Percentiles rank a stretch among this genome's conserved stretches.
phyloP scores from a whole-genome alignment of 1,140 invertebrate genomes.

The Drosophila grimshawi region DNA sequence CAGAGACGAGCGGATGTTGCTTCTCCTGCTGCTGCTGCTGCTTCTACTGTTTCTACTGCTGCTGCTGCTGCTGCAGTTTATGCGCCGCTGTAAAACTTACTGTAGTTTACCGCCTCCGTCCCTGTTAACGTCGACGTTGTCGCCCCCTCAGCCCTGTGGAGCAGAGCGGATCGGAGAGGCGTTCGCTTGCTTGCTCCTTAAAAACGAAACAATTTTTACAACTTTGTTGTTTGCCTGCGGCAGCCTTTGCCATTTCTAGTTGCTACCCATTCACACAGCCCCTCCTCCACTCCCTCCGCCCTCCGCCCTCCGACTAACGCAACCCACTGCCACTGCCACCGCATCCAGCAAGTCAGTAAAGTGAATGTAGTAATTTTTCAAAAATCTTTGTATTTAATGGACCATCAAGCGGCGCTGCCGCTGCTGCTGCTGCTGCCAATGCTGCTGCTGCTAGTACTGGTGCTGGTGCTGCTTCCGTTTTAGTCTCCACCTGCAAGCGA shows the following conservation, averaged over 20 bases:
- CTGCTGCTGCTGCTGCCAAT: neutral
- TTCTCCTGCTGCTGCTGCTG: slow-evolving; percentile 8
- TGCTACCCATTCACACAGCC: slow-evolving; percentile 18
- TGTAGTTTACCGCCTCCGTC: slow-evolving; percentile 66
- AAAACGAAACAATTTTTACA: slow-evolving; percentile 84
- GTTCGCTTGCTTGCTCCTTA: slow-evolving; percentile 37
- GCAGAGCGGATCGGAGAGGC: neutral
- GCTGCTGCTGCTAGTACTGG: neutral
- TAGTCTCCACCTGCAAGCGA: slow-evolving; percentile 8
- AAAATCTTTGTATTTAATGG: slow-evolving; percentile 84
- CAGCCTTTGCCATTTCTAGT: slow-evolving; percentile 70
- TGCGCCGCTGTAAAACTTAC: slow-evolving; percentile 79
- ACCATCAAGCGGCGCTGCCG: slow-evolving; percentile 74
- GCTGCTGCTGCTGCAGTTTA: slow-evolving; percentile 67
- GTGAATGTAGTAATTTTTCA: slow-evolving; percentile 79
- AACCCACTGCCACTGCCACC: no score
- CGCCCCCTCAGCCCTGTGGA: slow-evolving; percentile 3
- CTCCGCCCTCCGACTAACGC: neutral
- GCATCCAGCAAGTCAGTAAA: slow-evolving; percentile 45
- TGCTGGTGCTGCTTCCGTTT: neutral
- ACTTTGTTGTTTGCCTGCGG: slow-evolving; percentile 82
- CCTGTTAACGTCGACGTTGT: neutral
- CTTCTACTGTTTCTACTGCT: slow-evolving; percentile 12
- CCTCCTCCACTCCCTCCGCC: neutral
- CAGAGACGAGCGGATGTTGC: neutral